Evolutionary conservation across 2,797 vertebrate genomes (phyloP).

Genomic region (Philypnodon macrostomus): DNA sequence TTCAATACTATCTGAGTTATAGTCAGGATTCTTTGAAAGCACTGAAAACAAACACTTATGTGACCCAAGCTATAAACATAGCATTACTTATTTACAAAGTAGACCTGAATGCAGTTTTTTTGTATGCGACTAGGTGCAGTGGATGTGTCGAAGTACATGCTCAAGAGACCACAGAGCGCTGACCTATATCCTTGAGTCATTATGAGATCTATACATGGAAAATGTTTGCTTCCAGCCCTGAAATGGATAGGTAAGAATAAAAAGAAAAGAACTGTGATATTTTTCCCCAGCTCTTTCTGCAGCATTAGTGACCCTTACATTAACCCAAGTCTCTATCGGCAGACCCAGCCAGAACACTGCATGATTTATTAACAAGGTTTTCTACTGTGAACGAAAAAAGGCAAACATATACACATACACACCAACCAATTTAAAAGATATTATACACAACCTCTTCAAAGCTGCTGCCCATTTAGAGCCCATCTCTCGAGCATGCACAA

Average conservation of each 20-base stretch:
- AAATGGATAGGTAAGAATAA: slow-evolving; percentile 30
- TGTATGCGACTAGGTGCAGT: slow-evolving; percentile 17
- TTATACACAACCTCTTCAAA: slow-evolving; percentile 43
- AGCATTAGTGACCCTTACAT: slow-evolving; percentile 63
- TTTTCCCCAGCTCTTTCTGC: slow-evolving; percentile 22
- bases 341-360: slow-evolving; percentile 33
- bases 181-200: slow-evolving; percentile 16
- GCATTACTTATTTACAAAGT: slow-evolving; percentile 28
- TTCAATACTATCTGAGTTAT: slow-evolving; percentile 37
- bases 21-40: slow-evolving; percentile 53
- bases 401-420: slow-evolving; percentile 30
- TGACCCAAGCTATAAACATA: slow-evolving; percentile 32
- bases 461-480: slow-evolving; percentile 43
- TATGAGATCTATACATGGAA: slow-evolving; percentile 31
- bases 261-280: slow-evolving; percentile 30
- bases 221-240: slow-evolving; percentile 27
- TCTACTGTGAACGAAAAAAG: slow-evolving; percentile 32
- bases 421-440: slow-evolving; percentile 29
- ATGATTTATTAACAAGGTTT: slow-evolving; percentile 62
- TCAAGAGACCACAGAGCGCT: slow-evolving; percentile 2
- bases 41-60: slow-evolving; percentile 43
- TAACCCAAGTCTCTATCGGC: slow-evolving; percentile 52
- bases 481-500: slow-evolving; percentile 17
- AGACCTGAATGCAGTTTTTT: slow-evolving; percentile 3
- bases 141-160: slow-evolving; percentile 11